Conservation (phyloP, 2,888 invertebrate species). For the Limenitis arthemis region DNA sequence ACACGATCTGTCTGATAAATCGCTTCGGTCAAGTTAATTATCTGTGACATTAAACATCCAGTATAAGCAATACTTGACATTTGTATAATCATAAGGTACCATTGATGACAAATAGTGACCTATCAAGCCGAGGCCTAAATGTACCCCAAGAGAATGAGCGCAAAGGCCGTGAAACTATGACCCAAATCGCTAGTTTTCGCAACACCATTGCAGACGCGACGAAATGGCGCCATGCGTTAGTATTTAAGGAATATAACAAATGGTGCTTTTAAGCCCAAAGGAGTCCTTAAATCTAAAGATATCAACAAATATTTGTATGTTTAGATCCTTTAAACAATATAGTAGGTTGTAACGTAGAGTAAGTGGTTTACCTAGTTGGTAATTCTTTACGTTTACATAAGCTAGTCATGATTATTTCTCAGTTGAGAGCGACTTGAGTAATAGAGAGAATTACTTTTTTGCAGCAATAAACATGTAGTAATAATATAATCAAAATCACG, state of each 20-base stretch:
- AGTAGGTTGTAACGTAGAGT: too few relatives aligned
- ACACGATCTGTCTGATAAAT: too few relatives aligned
- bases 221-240: constrained; percentile 39
- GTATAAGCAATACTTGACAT: neutral
- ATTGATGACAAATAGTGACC: constrained; percentile 11
- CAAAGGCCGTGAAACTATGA: constrained; percentile 59
- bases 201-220: constrained; percentile 42
- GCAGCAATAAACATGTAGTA: constrained; percentile 1
- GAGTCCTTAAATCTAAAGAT: neutral
- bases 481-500: constrained; percentile 3
- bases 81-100: neutral
- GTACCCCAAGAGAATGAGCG: constrained; percentile 37
- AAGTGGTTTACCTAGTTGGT: too few relatives aligned
- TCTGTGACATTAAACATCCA: neutral
- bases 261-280: neutral
- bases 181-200: constrained; percentile 49
- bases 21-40: neutral
- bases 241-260: constrained; percentile 10
- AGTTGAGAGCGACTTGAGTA: neutral
- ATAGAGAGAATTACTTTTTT: constrained; percentile 1
- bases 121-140: constrained; percentile 18
- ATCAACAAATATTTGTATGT: neutral
- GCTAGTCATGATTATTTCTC: too few relatives aligned
- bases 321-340: neutral
- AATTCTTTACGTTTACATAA: too few relatives aligned